A percentile compares a stretch with the other conserved stretches of the same genome.
Conservation (phyloP, 2,797 vertebrate genomes). For the Arnoldichthys spilopterus region DNA sequence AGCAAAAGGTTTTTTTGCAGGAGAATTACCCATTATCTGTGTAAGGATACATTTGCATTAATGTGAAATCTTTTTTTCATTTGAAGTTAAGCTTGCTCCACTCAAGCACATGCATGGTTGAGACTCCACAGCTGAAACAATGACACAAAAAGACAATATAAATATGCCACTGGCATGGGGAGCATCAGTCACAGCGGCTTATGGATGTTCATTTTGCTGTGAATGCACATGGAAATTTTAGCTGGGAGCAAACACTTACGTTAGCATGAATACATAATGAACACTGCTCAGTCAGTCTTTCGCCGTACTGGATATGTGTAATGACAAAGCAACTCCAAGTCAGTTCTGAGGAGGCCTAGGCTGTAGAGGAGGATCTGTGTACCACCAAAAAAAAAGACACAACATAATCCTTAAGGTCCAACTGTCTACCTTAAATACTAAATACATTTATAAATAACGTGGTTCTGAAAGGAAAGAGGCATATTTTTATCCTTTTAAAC, state of each 20-base stretch:
- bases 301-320: neutral
- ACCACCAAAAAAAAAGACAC: no score
- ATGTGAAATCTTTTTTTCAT: conserved; percentile 73
- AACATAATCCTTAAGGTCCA: no score
- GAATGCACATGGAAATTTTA: conserved; percentile 16
- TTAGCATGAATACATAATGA: conserved; percentile 16
- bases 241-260: conserved; percentile 23
- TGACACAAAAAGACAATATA: conserved; percentile 29
- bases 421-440: no score
- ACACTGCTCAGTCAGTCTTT: conserved; percentile 18
- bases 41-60: conserved; percentile 70
- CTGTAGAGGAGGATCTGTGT: neutral
- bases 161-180: conserved; percentile 23
- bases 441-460: no score
- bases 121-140: conserved; percentile 14
- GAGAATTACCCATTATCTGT: conserved; percentile 62
- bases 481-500: no score
- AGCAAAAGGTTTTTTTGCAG: conserved; percentile 61
- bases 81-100: conserved; percentile 55
- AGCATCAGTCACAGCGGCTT: conserved; percentile 25
- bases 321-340: neutral
- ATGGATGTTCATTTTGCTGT: conserved; percentile 15
- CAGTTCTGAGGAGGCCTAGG: neutral
- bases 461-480: no score
- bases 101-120: conserved; percentile 20